phyloP scores from a whole-genome alignment of 2,888 invertebrate species.

The Drosophila vallismaia region DNA sequence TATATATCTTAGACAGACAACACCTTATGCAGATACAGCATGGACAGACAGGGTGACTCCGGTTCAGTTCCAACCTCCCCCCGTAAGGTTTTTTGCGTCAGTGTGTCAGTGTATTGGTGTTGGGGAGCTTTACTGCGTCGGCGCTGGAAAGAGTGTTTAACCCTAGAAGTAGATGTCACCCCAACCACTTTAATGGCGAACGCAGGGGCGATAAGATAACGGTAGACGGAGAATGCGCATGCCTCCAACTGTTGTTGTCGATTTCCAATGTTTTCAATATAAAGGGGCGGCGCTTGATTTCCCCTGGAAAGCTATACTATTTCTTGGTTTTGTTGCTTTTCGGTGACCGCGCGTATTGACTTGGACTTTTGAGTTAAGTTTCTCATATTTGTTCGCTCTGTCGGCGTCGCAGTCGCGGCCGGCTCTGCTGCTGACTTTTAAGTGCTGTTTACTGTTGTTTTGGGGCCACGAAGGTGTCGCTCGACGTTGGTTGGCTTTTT shows the following conservation, averaged over 20 bases:
- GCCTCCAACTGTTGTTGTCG: conserved; percentile 54
- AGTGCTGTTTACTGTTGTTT: conserved; percentile 81
- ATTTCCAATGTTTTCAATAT: conserved; percentile 77
- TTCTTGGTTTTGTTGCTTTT: conserved; percentile 29
- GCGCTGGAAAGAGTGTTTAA: conserved; percentile 58
- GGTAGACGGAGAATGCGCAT: conserved; percentile 55
- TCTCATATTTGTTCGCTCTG: conserved; percentile 75
- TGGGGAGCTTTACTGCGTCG: conserved; percentile 48
- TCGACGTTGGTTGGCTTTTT: conserved; percentile 62
- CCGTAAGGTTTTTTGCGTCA: neutral
- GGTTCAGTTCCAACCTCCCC: conserved; percentile 1
- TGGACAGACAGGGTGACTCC: conserved; percentile 52
- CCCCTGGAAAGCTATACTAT: conserved; percentile 48
- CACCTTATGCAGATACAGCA: conserved; percentile 42
- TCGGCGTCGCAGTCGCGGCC: conserved; percentile 37
- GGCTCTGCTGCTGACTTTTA: conserved; percentile 68
- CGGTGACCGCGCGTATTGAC: conserved; percentile 76
- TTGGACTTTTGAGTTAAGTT: conserved; percentile 79
- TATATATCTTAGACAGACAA: conserved; percentile 27
- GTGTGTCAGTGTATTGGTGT: conserved; percentile 13
- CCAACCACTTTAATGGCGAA: conserved; percentile 64
- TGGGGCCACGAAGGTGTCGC: conserved; percentile 82
- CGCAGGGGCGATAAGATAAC: conserved; percentile 70
- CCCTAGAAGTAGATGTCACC: conserved; percentile 36
- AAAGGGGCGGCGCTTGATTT: conserved; percentile 71